Conservation (phyloP, 1,140 invertebrate genomes). For the Pogonognathellus flavescens region DNA sequence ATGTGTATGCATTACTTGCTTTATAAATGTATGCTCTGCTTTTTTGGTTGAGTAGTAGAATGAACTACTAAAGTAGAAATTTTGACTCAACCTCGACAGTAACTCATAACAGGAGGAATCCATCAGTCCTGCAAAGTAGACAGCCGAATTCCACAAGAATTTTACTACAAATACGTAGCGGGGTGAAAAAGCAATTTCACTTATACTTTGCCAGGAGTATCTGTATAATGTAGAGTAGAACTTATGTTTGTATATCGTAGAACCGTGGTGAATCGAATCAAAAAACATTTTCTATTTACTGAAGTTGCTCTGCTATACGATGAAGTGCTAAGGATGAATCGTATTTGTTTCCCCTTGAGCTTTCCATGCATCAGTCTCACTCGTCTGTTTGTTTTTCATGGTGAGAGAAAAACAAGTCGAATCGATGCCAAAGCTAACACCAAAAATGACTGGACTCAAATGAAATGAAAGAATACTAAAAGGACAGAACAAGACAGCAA, state of each 20-base stretch:
- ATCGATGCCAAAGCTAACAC: slow-evolving; percentile 18
- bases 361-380: not conserved
- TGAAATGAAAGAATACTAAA: slow-evolving; percentile 28
- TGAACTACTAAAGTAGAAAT: slow-evolving; percentile 16
- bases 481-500: slow-evolving; percentile 25
- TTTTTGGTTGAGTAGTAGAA: not conserved
- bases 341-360: not conserved
- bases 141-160: slow-evolving; percentile 22
- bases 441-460: slow-evolving; percentile 14
- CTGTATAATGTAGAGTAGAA: not conserved
- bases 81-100: slow-evolving; percentile 24
- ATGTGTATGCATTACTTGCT: not conserved
- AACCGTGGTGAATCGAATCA: slow-evolving; percentile 16
- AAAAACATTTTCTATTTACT: not conserved
- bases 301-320: not conserved
- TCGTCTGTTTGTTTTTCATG: slow-evolving; percentile 38
- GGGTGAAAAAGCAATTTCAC: slow-evolving; percentile 46
- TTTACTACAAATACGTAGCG: slow-evolving; percentile 26
- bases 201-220: not conserved
- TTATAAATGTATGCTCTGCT: not conserved
- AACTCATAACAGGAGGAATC: slow-evolving; percentile 33
- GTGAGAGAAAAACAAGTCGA: slow-evolving; percentile 40
- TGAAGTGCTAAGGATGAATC: too few relatives aligned
- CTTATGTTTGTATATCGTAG: not conserved
- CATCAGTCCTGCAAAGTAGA: slow-evolving; percentile 9